phyloP scores from a whole-genome alignment of 2,113 vertebrate genomes.

The Rhombomys opimus region DNA sequence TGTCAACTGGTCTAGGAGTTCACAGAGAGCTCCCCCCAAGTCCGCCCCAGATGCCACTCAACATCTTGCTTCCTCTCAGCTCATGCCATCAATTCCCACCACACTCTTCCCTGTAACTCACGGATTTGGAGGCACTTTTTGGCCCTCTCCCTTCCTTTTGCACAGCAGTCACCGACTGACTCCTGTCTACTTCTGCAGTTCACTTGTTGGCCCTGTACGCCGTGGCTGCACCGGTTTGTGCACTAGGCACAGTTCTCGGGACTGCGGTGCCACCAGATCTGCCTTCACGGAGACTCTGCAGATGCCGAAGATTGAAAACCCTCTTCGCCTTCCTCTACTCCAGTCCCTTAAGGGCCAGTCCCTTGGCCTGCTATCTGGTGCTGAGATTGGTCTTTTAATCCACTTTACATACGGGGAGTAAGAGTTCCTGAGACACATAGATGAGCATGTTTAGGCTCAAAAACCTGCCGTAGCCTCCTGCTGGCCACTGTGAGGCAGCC shows the following conservation, averaged over 20 bases:
- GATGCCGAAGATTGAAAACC: background rate
- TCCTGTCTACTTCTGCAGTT: background rate
- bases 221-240: background rate
- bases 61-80: background rate
- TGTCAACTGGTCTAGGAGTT: background rate
- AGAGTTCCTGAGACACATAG: background rate
- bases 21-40: background rate
- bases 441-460: background rate
- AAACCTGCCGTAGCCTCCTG: background rate
- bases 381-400: background rate
- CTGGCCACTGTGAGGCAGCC: background rate
- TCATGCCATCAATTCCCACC: background rate
- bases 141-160: background rate
- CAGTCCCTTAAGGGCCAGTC: background rate
- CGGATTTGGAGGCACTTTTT: background rate
- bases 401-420: background rate
- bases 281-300: background rate
- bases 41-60: background rate
- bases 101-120: background rate
- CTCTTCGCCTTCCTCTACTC: background rate
- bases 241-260: background rate
- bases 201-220: background rate
- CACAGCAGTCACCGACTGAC: background rate
- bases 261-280: background rate
- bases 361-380: background rate